phyloP scores from a whole-genome alignment of 2,113 vertebrate genomes.

The Callithrix jacchus region DNA sequence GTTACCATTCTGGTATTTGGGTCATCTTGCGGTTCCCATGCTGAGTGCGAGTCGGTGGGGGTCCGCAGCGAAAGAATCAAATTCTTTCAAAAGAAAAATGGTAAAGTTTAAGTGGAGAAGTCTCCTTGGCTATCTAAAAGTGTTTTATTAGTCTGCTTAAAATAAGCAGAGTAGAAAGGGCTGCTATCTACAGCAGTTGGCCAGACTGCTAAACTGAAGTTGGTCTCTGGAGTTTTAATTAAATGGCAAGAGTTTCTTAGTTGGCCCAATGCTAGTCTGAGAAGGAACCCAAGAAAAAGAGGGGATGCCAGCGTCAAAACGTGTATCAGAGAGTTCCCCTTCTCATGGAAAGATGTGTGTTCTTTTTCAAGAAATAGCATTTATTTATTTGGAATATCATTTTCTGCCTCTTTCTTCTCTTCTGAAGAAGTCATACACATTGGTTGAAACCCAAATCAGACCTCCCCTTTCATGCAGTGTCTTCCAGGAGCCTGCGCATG shows the following conservation, averaged over 20 bases:
- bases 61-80: no score
- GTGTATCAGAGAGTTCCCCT: neutral
- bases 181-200: accelerated
- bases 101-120: no score
- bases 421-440: neutral
- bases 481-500: neutral
- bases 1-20: neutral
- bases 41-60: accelerated
- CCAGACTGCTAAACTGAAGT: neutral
- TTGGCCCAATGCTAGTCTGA: neutral
- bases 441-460: neutral
- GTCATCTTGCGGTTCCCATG: neutral
- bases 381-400: no score
- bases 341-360: accelerated
- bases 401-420: neutral
- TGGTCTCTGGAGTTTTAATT: neutral
- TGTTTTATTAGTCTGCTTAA: no score
- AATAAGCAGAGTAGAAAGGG: neutral
- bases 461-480: neutral
- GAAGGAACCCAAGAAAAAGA: neutral
- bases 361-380: neutral
- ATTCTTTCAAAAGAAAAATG: neutral
- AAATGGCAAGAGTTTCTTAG: no score
- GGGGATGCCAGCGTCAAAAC: neutral
- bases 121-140: neutral